Evolutionary conservation across 2,797 vertebrate genomes (phyloP).

Genomic region (Acropternis orthonyx): DNA sequence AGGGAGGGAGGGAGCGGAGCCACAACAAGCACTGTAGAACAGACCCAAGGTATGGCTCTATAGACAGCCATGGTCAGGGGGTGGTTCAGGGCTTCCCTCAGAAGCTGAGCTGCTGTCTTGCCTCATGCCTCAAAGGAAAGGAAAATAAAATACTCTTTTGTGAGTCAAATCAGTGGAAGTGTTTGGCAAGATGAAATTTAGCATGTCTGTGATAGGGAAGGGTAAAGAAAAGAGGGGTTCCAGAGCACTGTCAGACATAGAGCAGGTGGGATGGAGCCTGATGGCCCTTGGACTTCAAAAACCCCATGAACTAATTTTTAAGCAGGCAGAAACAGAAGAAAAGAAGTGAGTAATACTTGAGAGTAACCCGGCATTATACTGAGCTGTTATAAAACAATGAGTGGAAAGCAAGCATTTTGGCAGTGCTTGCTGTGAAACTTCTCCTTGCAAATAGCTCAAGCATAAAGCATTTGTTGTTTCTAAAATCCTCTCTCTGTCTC

Average conservation of each 20-base stretch:
- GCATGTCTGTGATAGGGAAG: not conserved
- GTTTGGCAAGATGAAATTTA: not conserved
- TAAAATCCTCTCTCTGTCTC: not conserved
- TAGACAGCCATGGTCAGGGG: accelerated
- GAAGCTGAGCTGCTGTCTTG: not conserved
- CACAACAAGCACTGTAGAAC: accelerated
- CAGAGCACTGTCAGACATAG: not conserved
- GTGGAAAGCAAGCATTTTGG: not conserved
- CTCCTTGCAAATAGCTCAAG: not conserved
- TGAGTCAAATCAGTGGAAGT: not conserved
- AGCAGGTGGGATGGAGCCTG: accelerated
- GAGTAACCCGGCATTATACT: not conserved
- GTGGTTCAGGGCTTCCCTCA: not conserved
- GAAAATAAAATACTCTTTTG: not conserved
- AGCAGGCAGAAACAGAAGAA: not conserved
- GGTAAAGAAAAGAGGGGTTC: not conserved
- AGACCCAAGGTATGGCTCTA: not conserved
- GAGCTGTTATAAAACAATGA: not conserved
- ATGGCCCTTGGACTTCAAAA: not conserved
- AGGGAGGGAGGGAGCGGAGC: not conserved
- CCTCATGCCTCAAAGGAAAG: not conserved
- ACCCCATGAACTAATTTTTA: not conserved
- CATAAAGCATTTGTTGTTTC: not conserved
- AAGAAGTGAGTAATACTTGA: not conserved
- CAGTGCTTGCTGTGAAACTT: not conserved